Percentiles rank a stretch among this genome's conserved stretches.
Conservation (phyloP, 2,888 invertebrate genomes). For the Microctonus brassicae region DNA sequence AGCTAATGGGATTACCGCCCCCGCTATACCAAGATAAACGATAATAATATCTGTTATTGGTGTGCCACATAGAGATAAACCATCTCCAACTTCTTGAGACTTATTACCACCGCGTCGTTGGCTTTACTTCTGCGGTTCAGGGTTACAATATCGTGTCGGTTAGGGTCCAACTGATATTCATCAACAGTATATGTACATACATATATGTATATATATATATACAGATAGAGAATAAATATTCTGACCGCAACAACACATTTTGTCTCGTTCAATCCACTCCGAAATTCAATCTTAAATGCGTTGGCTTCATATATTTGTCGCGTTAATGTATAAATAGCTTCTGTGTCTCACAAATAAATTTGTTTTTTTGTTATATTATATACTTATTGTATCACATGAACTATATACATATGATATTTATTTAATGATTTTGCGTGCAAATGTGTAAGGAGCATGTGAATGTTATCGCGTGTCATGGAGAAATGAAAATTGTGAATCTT, state of each 20-base stretch:
- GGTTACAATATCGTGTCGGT: conserved; percentile 24
- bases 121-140: conserved; percentile 28
- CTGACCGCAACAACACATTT: background rate
- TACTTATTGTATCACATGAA: background rate
- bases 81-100: conserved; percentile 44
- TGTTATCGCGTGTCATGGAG: conserved; percentile 28
- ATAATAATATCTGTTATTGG: conserved; percentile 61
- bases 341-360: background rate
- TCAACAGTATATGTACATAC: background rate
- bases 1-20: conserved; percentile 47
- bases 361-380: background rate
- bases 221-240: background rate
- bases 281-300: conserved; percentile 11
- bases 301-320: background rate
- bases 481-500: conserved; percentile 41
- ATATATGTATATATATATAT: background rate
- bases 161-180: conserved; percentile 16
- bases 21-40: conserved; percentile 51
- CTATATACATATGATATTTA: background rate
- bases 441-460: conserved; percentile 34
- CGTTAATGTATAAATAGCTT: background rate
- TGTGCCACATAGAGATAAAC: conserved; percentile 53
- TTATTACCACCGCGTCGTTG: conserved; percentile 21
- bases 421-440: conserved; percentile 25
- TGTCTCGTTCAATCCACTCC: background rate